These are phyloP conservation scores for Toxotes chatareus DNA, from an alignment of 2,113 vertebrate genomes.

Conservation along the genomic window DNA sequence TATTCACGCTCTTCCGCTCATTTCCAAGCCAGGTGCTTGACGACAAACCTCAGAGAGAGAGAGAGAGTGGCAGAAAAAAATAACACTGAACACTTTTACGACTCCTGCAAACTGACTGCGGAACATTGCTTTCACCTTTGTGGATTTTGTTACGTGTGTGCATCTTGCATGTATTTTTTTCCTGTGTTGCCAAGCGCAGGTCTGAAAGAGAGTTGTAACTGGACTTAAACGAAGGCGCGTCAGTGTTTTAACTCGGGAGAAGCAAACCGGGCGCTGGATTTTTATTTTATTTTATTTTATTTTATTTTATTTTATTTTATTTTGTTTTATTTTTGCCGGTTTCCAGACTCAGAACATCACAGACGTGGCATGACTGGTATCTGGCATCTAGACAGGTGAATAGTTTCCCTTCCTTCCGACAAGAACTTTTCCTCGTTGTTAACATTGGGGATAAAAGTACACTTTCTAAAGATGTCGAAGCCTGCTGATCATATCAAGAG, in stretches of 20 bases:
- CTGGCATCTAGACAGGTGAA: conserved; percentile 84
- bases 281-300: conserved; percentile 70
- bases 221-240: conserved; percentile 67
- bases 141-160: conserved; percentile 79
- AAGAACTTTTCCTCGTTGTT: conserved; percentile 76
- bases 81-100: conserved; percentile 70
- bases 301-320: conserved; percentile 56
- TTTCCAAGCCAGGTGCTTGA: conserved; percentile 91
- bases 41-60: conserved; percentile 82
- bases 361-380: conserved; percentile 89
- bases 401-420: conserved; percentile 62
- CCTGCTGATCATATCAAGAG: conserved; percentile 98
- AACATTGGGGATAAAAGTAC: conserved; percentile 62
- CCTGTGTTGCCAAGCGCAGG: conserved; percentile 36
- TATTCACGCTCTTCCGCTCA: conserved; percentile 88
- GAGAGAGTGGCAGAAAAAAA: conserved; percentile 65
- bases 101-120: conserved; percentile 76
- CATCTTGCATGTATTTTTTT: conserved; percentile 64
- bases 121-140: conserved; percentile 81
- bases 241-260: conserved; percentile 70
- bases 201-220: conserved; percentile 67
- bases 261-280: conserved; percentile 72
- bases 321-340: conserved; percentile 41
- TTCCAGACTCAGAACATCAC: conserved; percentile 51
- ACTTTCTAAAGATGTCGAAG: conserved; percentile 90